Evolutionary conservation across 1,140 invertebrate species (phyloP), one percentile per base, ranked within the genome.

Genomic region (Sitobion miscanthi): DNA sequence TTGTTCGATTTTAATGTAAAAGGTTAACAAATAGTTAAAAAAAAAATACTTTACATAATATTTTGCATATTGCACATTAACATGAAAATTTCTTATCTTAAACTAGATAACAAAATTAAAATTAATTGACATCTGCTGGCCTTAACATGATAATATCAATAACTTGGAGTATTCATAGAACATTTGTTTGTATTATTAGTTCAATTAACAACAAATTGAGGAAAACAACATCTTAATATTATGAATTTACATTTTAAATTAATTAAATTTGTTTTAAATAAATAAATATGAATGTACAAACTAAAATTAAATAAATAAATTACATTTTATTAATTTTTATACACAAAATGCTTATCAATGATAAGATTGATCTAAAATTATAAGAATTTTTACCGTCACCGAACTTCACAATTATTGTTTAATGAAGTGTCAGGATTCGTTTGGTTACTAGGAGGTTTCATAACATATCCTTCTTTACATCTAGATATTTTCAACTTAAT

Each of bases 321-420:
- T 85, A 85, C 77, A 93, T 38, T 57, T 85, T 86, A 86, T 86
- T 93, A 35, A 85, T 54, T 52, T 86, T 82, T 93, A 17, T 86
- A 57, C 38, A 93, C 49, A 93, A 83, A 91, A 93, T 21, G 30
- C 77, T 52, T 57, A 93, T 93, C 21, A 20, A 54, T 20, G 82
- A 93, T 93, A 93, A 93, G 47, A 83, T 54, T 93, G 91, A 93
- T 93, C 82, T 86, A 91, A 83, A 91, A 83, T 54, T 35, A 86
- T 83, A 91, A 54, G 14, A 54, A 42, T 86, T 54, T 42, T 85
- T 85, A 49, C 42, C 38, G 93, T 98, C 97, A 98, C 96, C 97
- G 98, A 96, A 97, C 97, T 96, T 97, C 97, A 96, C 97, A 97
- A 96, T 97, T 97, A 96, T 97, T 97, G 95, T 96, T 97, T 94